A percentile compares a stretch with the other conserved stretches of the same genome.
phyloP scores from a whole-genome alignment of 2,797 vertebrate species.

The Taenioides sp. region DNA sequence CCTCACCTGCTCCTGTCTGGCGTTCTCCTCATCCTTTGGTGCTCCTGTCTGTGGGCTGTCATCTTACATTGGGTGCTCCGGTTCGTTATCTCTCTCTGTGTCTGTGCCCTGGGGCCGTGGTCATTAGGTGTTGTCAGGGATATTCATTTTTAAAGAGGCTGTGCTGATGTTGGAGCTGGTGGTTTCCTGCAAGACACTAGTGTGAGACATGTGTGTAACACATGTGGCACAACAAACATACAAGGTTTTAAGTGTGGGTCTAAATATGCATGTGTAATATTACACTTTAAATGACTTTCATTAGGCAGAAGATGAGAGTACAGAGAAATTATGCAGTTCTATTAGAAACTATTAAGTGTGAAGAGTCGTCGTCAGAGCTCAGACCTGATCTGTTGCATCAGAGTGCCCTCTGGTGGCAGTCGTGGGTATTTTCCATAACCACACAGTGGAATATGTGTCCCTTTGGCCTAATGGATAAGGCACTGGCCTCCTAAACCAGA shows the following conservation, averaged over 20 bases:
- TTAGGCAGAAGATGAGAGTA: neutral
- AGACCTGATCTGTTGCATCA: conserved; percentile 10
- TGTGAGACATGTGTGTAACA: conserved; percentile 36
- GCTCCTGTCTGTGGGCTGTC: neutral
- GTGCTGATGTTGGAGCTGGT: conserved; percentile 31
- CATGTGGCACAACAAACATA: conserved; percentile 17
- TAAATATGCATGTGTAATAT: neutral
- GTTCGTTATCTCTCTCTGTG: conserved; percentile 39
- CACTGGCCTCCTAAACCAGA: conserved; percentile 74
- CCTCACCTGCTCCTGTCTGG: neutral
- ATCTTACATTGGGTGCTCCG: conserved; percentile 11
- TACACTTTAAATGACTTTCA: neutral
- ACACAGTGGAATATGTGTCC: neutral
- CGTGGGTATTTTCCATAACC: fast-evolving
- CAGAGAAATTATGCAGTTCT: conserved; percentile 9
- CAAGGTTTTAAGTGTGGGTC: conserved; percentile 5
- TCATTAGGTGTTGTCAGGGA: conserved; percentile 61
- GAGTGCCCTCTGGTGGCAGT: conserved; percentile 58
- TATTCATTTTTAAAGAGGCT: conserved; percentile 62
- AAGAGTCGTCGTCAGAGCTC: neutral
- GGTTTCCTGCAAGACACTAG: conserved; percentile 16
- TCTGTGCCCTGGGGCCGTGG: conserved; percentile 37
- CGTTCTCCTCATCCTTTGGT: conserved; percentile 11
- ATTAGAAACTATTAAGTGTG: neutral
- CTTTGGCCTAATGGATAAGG: conserved; percentile 75